These are phyloP conservation scores for Leptopilina clavipes DNA, from an alignment of 1,140 invertebrate genomes.

Conservation along the genomic window DNA sequence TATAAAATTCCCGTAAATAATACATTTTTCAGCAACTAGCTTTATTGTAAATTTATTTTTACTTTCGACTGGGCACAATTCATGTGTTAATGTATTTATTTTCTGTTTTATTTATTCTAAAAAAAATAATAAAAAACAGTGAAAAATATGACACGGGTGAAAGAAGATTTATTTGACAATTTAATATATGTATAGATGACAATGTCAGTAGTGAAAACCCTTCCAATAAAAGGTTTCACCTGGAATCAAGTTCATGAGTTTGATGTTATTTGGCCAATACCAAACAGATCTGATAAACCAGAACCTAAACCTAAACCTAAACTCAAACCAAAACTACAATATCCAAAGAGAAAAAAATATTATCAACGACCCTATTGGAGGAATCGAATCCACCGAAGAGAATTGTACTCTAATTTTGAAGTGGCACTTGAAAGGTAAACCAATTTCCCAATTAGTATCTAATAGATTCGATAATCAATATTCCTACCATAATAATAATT, in stretches of 20 bases:
- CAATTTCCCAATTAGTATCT: background rate
- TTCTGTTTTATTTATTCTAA: conserved; percentile 36
- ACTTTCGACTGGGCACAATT: no score
- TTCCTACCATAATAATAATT: no score
- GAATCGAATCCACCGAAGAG: conserved; percentile 65
- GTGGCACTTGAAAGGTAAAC: conserved; percentile 67
- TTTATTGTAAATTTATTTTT: no score
- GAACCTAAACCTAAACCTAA: conserved; percentile 42
- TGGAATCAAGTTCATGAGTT: conserved; percentile 70
- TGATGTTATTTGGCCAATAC: conserved; percentile 70
- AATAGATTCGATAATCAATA: background rate
- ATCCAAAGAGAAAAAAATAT: background rate
- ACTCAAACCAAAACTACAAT: background rate
- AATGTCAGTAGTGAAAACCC: conserved; percentile 61
- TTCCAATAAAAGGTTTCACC: conserved; percentile 62
- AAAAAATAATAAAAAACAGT: background rate
- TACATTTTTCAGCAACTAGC: no score
- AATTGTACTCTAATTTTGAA: conserved; percentile 70
- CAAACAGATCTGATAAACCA: conserved; percentile 45
- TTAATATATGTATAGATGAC: conserved; percentile 59
- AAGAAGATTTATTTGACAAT: conserved; percentile 22
- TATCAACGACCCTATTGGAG: background rate
- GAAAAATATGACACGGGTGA: background rate
- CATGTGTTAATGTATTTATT: conserved; percentile 39
- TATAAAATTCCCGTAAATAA: no score